Conservation (phyloP, 2,888 invertebrate genomes). For the Acrocyrtus sp. region DNA sequence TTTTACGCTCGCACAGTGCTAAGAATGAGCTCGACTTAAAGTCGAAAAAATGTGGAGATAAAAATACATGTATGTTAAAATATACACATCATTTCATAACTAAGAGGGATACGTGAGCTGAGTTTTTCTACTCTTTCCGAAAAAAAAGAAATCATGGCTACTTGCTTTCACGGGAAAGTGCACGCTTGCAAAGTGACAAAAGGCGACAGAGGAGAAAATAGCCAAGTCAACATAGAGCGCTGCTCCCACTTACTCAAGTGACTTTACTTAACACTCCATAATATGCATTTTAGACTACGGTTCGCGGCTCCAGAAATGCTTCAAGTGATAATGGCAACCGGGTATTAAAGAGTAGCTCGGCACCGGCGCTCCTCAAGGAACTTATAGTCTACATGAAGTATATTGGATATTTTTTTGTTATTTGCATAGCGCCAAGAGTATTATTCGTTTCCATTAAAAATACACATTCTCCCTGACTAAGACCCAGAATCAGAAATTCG, state of each 20-base stretch:
- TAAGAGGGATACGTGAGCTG: not conserved
- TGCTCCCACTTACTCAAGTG: not conserved
- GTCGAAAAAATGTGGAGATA: not conserved
- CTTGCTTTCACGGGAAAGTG: too few species aligned
- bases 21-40: not conserved
- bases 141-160: too few species aligned
- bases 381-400: not conserved
- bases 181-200: too few species aligned
- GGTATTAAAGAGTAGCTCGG: not conserved
- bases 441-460: slow-evolving; percentile 36
- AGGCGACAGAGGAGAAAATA: slow-evolving; percentile 4
- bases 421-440: slow-evolving; percentile 29
- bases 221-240: not conserved
- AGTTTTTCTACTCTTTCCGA: too few species aligned
- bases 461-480: too few species aligned
- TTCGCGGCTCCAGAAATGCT: slow-evolving; percentile 10
- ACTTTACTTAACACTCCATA: too few species aligned
- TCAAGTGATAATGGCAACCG: slow-evolving; percentile 20
- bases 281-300: too few species aligned
- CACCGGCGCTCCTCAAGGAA: not conserved
- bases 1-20: not conserved
- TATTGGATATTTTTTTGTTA: too few species aligned
- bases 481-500: too few species aligned
- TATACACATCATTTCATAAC: not conserved
- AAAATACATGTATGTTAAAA: not conserved